A percentile compares a stretch with the other conserved stretches of the same genome.
Conservation (phyloP, 2,113 vertebrate species). For the Setophaga kirtlandii region DNA sequence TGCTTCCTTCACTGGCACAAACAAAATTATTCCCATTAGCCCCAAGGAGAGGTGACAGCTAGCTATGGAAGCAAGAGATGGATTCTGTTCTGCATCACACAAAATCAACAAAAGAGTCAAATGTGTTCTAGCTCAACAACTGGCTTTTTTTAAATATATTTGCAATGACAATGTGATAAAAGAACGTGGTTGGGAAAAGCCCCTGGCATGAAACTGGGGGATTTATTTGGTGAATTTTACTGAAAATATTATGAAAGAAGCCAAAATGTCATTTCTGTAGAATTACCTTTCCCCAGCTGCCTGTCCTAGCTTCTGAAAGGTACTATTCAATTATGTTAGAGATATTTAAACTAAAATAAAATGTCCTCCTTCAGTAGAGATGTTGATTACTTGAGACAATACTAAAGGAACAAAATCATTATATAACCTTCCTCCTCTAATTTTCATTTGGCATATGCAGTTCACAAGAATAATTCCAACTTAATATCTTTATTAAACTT, state of each 20-base stretch:
- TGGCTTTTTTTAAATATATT: not conserved
- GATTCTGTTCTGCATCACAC: constrained; percentile 64
- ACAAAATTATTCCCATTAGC: constrained; percentile 61
- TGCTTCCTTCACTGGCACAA: constrained; percentile 65
- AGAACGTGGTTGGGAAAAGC: not conserved
- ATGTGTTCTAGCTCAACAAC: constrained; percentile 26
- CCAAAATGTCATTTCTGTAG: not conserved
- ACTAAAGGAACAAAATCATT: not conserved
- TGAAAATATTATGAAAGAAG: not conserved
- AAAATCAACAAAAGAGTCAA: constrained; percentile 60
- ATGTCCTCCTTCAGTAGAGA: not conserved
- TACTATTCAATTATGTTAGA: not conserved
- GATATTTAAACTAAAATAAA: not conserved
- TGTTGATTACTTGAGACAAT: not conserved
- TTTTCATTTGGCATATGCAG: not conserved
- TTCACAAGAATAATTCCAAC: not conserved
- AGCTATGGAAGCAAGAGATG: constrained; percentile 48
- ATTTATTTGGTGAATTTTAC: not conserved
- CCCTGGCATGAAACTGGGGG: not conserved
- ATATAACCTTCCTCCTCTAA: not conserved
- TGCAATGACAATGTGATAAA: not conserved
- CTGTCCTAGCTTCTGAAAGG: not conserved
- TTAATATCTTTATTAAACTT: not conserved
- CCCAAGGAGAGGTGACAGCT: constrained; percentile 60
- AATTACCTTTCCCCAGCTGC: not conserved